These are phyloP conservation scores for Pinna nobilis DNA, from an alignment of 1,140 invertebrate genomes.

Conservation along the genomic window DNA sequence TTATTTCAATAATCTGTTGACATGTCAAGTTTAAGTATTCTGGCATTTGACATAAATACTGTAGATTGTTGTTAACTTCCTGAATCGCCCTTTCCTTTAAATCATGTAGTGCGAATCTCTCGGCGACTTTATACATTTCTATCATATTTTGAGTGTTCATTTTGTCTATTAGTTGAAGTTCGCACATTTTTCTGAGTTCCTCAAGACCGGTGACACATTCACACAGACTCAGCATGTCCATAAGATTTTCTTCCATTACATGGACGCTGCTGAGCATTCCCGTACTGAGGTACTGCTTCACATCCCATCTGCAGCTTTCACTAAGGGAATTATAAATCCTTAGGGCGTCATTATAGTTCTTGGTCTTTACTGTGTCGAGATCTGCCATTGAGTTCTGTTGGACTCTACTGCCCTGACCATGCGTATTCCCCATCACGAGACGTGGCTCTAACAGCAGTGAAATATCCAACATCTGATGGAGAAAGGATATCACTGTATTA, in stretches of 20 bases:
- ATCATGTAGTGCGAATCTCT: neutral
- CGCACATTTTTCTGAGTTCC: neutral
- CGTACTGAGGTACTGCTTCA: neutral
- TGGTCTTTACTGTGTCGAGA: too few relatives aligned
- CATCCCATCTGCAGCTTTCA: neutral
- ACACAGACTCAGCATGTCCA: neutral
- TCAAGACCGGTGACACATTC: neutral
- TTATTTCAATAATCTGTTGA: neutral
- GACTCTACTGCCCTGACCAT: too few relatives aligned
- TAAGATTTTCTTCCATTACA: neutral
- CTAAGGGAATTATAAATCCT: neutral
- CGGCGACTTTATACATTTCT: constrained; percentile 6
- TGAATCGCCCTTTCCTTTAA: neutral
- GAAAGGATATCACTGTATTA: too few relatives aligned
- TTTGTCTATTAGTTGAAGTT: neutral
- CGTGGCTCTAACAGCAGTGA: too few relatives aligned
- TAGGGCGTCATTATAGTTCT: too few relatives aligned
- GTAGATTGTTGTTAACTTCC: neutral
- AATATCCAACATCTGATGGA: too few relatives aligned
- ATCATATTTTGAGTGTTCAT: constrained; percentile 5
- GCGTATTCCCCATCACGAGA: too few relatives aligned
- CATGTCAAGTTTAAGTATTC: neutral
- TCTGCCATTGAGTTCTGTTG: too few relatives aligned
- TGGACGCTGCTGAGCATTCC: neutral
- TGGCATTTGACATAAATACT: neutral